Percentiles rank a stretch among this genome's conserved stretches.
These are phyloP conservation scores for Paraplagusia blochii DNA, from an alignment of 2,113 vertebrate species.

Conservation along the genomic window DNA sequence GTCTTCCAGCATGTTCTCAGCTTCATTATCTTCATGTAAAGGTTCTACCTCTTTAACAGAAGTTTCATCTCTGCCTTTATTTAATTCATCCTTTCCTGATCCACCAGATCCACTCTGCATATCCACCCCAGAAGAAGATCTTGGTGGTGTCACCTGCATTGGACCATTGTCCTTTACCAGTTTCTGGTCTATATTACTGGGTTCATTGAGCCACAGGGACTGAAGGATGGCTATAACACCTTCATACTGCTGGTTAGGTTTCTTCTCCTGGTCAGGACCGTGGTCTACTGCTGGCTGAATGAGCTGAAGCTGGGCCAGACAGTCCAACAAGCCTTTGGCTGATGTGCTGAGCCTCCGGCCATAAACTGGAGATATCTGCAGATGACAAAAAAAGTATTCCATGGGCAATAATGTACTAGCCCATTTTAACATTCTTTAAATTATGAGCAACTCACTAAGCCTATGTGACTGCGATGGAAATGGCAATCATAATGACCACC, in stretches of 20 bases:
- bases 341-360: slow-evolving; percentile 81
- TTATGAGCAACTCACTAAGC: too few species aligned
- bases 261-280: slow-evolving; percentile 33
- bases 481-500: too few species aligned
- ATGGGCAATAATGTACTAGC: too few species aligned
- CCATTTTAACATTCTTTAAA: too few species aligned
- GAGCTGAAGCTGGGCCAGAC: slow-evolving; percentile 80
- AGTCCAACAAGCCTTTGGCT: slow-evolving; percentile 77
- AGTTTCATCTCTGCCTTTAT: slow-evolving; percentile 51
- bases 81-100: slow-evolving; percentile 78
- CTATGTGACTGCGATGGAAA: too few species aligned
- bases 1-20: not conserved
- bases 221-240: slow-evolving; percentile 81
- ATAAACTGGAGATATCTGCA: slow-evolving; percentile 76
- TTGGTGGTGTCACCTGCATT: slow-evolving; percentile 65
- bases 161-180: slow-evolving; percentile 10
- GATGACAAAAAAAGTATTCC: not conserved
- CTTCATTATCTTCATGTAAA: slow-evolving; percentile 26
- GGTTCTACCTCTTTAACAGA: slow-evolving; percentile 27
- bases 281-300: slow-evolving; percentile 71
- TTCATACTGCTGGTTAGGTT: slow-evolving; percentile 48
- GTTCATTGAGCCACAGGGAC: slow-evolving; percentile 76
- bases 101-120: slow-evolving; percentile 82
- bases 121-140: slow-evolving; percentile 86
- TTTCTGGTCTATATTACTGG: slow-evolving; percentile 19